Evolutionary conservation across 2,888 invertebrate genomes (phyloP), one percentile per base, ranked within the genome.

Genomic region (Tubulanus polymorphus): DNA sequence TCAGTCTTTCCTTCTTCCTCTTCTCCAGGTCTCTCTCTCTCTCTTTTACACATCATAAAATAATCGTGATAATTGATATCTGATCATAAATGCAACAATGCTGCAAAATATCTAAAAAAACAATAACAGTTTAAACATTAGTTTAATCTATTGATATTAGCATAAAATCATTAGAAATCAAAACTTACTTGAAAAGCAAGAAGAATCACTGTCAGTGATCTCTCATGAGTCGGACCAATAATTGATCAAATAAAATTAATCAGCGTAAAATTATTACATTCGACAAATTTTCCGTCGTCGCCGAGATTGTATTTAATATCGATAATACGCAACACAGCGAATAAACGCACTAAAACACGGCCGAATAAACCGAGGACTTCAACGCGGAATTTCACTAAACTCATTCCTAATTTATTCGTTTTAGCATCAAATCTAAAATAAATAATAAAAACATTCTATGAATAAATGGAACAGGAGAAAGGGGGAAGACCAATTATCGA

Each of bases 211-310:
- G 93, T 93, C 61, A 97, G 83, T 47, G 83, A 84, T 10, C 85
- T 84, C 80, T 99, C 99, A 70, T 91, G 88, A 69, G 88, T 85
- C 2, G 96, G 93, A 0, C 97, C 97, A 59, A 86, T 83, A 62
- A 89, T 83, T 61, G 91, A 85, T 56, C 99, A 82, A 59, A 91
- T 84, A 57, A 96, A 85, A 83, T 96, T 97, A 51, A 97, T 92
- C 53, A 99, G 81, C 0, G 99, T 99, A 68, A 99, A 84, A 83
- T 99, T 99, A 67, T 81, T 84, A 55, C 88, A 88, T 57, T 88
- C 85, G 2, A 88, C 83, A 60, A 71, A 75, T 8, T 71, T 67
- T 25, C 71, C 85, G 68, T 85, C 85, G 37, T 85, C 82, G 71
- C 87, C 77, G 1, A 67, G 58, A 35, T 67, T 85, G 30, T 74